Conservation (phyloP, 2,888 invertebrate species). For the Cheiracanthium punctorium region DNA sequence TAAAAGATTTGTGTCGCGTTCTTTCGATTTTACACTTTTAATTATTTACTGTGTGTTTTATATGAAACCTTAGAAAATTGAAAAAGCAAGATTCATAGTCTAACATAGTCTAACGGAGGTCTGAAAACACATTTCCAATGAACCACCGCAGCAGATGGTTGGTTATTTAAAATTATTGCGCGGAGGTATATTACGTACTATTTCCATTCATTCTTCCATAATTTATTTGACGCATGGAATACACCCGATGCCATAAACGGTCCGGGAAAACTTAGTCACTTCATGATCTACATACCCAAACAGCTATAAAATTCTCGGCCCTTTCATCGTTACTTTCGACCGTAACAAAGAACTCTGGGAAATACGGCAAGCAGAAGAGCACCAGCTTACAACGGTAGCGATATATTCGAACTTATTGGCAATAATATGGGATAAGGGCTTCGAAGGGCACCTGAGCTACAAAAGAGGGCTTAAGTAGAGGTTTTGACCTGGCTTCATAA, state of each 20-base stretch:
- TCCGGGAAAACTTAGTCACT: conserved; percentile 1
- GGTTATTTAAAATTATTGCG: background rate
- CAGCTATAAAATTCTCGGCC: background rate
- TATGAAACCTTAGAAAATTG: too few relatives aligned
- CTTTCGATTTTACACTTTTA: too few relatives aligned
- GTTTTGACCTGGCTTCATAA: background rate
- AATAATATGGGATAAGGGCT: background rate
- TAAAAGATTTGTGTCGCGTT: too few relatives aligned
- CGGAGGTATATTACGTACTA: background rate
- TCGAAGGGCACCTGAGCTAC: background rate
- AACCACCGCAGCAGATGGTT: background rate
- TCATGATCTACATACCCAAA: conserved; percentile 15
- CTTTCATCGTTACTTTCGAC: conserved; percentile 1
- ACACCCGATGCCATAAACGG: background rate
- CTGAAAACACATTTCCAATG: background rate
- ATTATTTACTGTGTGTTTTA: too few relatives aligned
- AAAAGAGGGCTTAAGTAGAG: background rate
- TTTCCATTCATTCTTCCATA: background rate
- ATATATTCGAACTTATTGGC: background rate
- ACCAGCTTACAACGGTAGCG: background rate
- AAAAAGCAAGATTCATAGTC: too few relatives aligned
- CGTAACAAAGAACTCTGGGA: background rate
- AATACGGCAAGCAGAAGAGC: background rate
- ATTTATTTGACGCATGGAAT: background rate
- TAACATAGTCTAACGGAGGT: too few relatives aligned